phyloP scores from a whole-genome alignment of 2,113 vertebrate genomes.

The Oncorhynchus gorbuscha region DNA sequence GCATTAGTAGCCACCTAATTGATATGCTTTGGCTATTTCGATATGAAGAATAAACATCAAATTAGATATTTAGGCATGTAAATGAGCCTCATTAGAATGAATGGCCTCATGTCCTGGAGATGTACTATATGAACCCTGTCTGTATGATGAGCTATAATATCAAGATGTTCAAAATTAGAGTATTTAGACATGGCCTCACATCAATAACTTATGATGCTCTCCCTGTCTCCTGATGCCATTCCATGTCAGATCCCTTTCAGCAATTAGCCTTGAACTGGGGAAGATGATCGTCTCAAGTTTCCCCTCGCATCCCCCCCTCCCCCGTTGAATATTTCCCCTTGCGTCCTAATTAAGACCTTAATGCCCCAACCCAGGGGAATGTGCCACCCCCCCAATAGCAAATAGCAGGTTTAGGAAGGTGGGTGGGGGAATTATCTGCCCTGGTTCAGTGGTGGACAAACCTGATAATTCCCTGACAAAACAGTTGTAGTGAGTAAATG shows the following conservation, averaged over 20 bases:
- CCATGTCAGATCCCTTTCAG: constrained; percentile 69
- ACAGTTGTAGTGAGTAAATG: constrained; percentile 38
- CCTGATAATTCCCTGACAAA: constrained; percentile 71
- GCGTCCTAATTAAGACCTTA: constrained; percentile 83
- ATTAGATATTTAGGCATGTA: background rate
- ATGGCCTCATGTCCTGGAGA: background rate
- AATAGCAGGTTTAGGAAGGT: background rate
- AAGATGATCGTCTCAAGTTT: constrained; percentile 77
- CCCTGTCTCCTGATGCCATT: constrained; percentile 52
- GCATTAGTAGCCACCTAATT: background rate
- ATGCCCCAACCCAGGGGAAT: constrained; percentile 52
- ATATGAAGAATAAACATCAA: background rate
- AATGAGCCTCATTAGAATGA: background rate
- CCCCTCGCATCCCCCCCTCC: constrained; percentile 62
- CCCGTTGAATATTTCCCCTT: constrained; percentile 73
- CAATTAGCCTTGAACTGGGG: constrained; percentile 79
- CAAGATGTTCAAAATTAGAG: constrained; percentile 43
- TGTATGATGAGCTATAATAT: background rate
- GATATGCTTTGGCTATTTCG: background rate
- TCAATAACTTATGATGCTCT: constrained; percentile 57
- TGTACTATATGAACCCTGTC: background rate
- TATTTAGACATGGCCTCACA: constrained; percentile 65
- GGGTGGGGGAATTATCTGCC: constrained; percentile 63
- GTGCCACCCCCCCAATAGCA: background rate
- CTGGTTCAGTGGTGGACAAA: constrained; percentile 62